These are phyloP conservation scores for Temnothorax unifasciatus DNA, from an alignment of 2,888 invertebrate species.

Conservation along the genomic window DNA sequence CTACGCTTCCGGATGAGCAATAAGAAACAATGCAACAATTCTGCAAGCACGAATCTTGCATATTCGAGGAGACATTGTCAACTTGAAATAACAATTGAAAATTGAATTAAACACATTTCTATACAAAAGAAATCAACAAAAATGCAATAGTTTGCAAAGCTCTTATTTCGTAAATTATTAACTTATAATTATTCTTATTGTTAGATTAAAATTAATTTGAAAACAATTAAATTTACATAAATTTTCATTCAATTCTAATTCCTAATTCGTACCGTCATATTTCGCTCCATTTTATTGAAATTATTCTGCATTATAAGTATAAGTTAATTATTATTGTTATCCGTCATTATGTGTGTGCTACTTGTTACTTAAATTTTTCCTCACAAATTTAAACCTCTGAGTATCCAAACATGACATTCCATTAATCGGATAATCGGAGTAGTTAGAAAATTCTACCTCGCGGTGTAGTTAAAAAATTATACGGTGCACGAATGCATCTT, in stretches of 20 bases:
- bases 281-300: background rate
- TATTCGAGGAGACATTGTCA: background rate
- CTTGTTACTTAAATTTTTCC: background rate
- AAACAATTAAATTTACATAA: background rate
- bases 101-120: background rate
- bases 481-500: background rate
- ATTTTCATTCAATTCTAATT: background rate
- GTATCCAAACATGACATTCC: background rate
- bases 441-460: no score
- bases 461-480: constrained; percentile 4
- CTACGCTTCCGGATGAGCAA: background rate
- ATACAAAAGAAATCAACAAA: background rate
- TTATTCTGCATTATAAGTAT: background rate
- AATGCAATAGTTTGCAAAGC: background rate
- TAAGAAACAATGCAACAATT: constrained; percentile 23
- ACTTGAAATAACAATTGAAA: background rate
- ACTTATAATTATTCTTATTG: background rate
- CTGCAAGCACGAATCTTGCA: background rate
- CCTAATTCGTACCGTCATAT: background rate
- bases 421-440: constrained; percentile 8
- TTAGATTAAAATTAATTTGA: background rate
- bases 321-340: background rate
- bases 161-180: background rate
- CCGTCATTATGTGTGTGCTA: background rate
- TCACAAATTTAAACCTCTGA: background rate